phyloP scores from a whole-genome alignment of 2,888 invertebrate species.

The Platerodrilus igneus region DNA sequence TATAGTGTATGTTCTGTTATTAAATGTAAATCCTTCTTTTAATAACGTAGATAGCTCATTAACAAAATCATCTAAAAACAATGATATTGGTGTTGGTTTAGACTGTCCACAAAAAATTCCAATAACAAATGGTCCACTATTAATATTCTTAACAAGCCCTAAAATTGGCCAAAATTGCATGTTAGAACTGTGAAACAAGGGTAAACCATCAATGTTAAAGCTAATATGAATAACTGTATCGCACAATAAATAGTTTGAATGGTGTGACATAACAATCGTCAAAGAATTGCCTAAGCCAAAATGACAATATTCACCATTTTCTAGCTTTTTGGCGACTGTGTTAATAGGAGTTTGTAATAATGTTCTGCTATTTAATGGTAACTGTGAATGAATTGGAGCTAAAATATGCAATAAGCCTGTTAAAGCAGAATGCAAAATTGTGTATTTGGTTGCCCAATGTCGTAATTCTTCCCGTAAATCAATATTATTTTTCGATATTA shows the following conservation, averaged over 20 bases:
- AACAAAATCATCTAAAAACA: too few species aligned
- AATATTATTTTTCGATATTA: too few species aligned
- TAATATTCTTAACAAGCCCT: conserved; percentile 6
- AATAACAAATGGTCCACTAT: conserved; percentile 17
- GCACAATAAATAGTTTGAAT: not conserved
- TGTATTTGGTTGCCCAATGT: too few species aligned
- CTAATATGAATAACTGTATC: not conserved
- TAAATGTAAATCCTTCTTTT: too few species aligned
- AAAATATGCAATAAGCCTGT: conserved; percentile 18
- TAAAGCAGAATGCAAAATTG: conserved; percentile 16
- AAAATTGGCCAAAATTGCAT: conserved; percentile 6
- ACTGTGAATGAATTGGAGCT: conserved; percentile 17
- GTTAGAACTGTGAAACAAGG: conserved; percentile 7
- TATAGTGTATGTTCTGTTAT: too few species aligned
- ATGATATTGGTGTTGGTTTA: too few species aligned
- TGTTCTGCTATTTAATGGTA: conserved; percentile 21
- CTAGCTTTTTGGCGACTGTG: conserved; percentile 7
- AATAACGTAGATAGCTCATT: too few species aligned
- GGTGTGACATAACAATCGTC: not conserved
- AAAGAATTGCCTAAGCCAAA: conserved; percentile 8
- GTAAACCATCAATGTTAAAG: conserved; percentile 6
- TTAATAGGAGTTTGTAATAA: conserved; percentile 16
- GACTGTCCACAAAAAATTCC: conserved; percentile 23
- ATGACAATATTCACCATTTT: conserved; percentile 13
- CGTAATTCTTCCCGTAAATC: too few species aligned